Base-by-base conservation (phyloP, 2,888 invertebrate genomes). In the Dryococelus australis region DNA sequence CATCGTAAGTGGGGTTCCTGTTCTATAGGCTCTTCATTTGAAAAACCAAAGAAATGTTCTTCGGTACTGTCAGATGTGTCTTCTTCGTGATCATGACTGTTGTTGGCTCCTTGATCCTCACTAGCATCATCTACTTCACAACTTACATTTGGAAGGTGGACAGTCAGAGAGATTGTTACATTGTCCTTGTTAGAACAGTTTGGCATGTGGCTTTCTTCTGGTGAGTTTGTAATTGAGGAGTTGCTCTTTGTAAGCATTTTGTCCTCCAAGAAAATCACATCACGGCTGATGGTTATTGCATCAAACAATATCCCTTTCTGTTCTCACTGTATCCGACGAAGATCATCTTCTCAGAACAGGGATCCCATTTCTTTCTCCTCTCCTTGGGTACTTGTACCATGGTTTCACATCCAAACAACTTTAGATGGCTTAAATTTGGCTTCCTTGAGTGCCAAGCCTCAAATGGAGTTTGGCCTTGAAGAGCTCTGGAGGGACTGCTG, bases 361-460 rank as follows among this genome's bases (percentile, higher is more conserved):
- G 79, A 24, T 79, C 79, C 79, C 79, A 79, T 79, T 79, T 79
- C 2, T 79, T n/a, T n/a, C n/a, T n/a, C n/a, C n/a, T n/a, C n/a
- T n/a, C n/a, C n/a, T n/a, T n/a, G n/a, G n/a, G n/a, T n/a, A n/a
- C n/a, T n/a, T n/a, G n/a, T n/a, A n/a, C n/a, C n/a, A n/a, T n/a
- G n/a, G n/a, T n/a, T n/a, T n/a, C n/a, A n/a, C n/a, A n/a, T n/a
- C n/a, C n/a, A n/a, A n/a, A n/a, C n/a, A n/a, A n/a, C n/a, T n/a
- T 79, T 10, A 79, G 27, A 24, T 79, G 9, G 27, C 79, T 79
- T 24, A 79, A 24, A 24, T 6, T 79, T 24, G 4, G 79, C 27
- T 79, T 79, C 79, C 79, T 79, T 79, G n/a, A 79, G 79, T 79
- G 24, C 79, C 79, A 79, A 79, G 27, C 24, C 20, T 16, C 79